A percentile compares a stretch with the other conserved stretches of the same genome.
phyloP scores from a whole-genome alignment of 2,888 invertebrate genomes.

The Lissonota sp. region DNA sequence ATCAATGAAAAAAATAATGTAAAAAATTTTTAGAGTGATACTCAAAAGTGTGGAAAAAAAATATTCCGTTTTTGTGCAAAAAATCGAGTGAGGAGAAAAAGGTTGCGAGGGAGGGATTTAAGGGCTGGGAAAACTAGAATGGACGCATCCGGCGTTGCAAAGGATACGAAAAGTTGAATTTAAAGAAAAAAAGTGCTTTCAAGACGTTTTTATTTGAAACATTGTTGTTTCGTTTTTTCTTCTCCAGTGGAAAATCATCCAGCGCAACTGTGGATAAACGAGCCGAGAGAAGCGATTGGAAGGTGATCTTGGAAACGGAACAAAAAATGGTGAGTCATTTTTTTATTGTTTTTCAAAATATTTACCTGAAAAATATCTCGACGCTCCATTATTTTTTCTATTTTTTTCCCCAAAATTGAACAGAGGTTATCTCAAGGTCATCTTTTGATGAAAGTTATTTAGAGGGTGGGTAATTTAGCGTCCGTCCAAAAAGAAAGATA shows the following conservation, averaged over 20 bases:
- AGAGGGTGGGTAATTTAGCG: no score
- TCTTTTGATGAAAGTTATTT: no score
- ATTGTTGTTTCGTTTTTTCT: conserved; percentile 1
- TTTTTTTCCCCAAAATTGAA: background rate
- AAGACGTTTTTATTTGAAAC: conserved; percentile 53
- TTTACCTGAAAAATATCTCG: background rate
- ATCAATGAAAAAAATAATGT: conserved; percentile 14
- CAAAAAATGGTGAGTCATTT: background rate
- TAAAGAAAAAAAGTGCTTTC: conserved; percentile 51
- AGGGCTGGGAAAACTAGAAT: conserved; percentile 47
- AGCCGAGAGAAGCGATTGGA: background rate
- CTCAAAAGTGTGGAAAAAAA: background rate
- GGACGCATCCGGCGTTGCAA: conserved; percentile 49
- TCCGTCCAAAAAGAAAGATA: no score
- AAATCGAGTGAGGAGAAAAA: conserved; percentile 18
- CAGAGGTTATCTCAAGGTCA: no score
- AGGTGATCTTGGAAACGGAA: background rate
- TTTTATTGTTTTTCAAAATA: background rate
- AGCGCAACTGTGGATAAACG: conserved; percentile 41
- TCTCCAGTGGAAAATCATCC: background rate
- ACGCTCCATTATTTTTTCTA: background rate
- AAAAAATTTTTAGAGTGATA: background rate
- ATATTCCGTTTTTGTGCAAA: conserved; percentile 1
- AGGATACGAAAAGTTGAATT: conserved; percentile 44
- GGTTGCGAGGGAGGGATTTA: conserved; percentile 13